Evolutionary conservation across 2,113 vertebrate species (phyloP), one percentile per base, ranked within the genome.

Genomic region (Myrmecophaga tridactyla): DNA sequence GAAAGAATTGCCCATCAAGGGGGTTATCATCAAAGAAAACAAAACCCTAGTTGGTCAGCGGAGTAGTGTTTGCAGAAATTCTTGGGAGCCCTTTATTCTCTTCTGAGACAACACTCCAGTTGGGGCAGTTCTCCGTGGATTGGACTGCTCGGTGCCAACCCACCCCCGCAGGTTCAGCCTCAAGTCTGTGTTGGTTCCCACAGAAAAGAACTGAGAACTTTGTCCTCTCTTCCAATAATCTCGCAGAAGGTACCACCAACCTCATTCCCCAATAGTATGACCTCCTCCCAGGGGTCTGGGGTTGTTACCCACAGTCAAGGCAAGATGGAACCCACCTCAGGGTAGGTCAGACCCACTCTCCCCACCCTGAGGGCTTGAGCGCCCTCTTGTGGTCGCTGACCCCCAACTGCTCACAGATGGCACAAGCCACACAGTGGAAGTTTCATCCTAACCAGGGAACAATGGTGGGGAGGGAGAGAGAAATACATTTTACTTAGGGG

Each of bases 291-390:
- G 1, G 9, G 46, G 34, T 23, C 65, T 76, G 60, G 23, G 18
- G 51, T 72, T 65, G 43, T 73, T 17, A 82, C 14, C 20, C 18
- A 7, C 34, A 7, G 18, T 39, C 72, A 48, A 23, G 39, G 14
- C 34, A 5, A 56, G 41, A 53, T 1, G 0, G 31, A 72, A 17
- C 39, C 48, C 63, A 56, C 36, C 15, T 15, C 14, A 36, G 56
- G 48, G 31, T 29, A 43, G 41, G 14, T 27, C 48, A 27, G 46
- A 56, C 27, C 20, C 25, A 11, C 17, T 3, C 72, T 73, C 6
- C 21, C 23, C 1, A 36, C 27, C 63, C 48, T 4, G 6, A 34
- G 34, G 13, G 25, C 39, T 43, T 0, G 23, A n/a, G 23, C 0
- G 6, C 67, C 80, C 53, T 73, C 90, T 92, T 36, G 77, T 81